Evolutionary conservation across 1,140 invertebrate genomes (phyloP).

Genomic region (Lysiphlebus fabarum): DNA sequence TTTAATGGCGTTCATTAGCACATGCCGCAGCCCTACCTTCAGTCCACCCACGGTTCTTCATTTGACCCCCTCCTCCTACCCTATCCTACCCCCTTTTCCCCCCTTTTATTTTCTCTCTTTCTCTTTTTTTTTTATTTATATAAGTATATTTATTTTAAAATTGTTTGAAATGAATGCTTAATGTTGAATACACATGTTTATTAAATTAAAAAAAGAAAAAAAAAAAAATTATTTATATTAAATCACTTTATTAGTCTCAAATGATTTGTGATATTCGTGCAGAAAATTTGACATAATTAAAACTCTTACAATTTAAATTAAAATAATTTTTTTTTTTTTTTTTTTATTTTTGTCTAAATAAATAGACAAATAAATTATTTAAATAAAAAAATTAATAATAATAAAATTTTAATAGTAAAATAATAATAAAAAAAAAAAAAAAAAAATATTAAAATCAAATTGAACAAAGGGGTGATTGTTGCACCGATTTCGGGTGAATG

Average conservation of each 20-base stretch:
- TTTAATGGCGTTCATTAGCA: conserved; percentile 57
- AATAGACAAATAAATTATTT: too few relatives aligned
- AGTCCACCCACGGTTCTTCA: conserved; percentile 7
- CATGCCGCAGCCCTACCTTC: conserved; percentile 32
- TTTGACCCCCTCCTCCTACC: conserved; percentile 2
- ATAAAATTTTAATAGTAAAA: not conserved
- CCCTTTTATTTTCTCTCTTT: conserved; percentile 9
- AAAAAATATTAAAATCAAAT: conserved; percentile 7
- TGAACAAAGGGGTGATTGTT: conserved; percentile 1
- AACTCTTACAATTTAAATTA: too few relatives aligned
- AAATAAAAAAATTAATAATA: not conserved
- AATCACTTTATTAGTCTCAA: too few relatives aligned
- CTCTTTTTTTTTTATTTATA: not conserved
- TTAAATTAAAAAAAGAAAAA: too few relatives aligned
- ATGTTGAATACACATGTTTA: too few relatives aligned
- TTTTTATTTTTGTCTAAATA: too few relatives aligned
- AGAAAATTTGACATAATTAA: too few relatives aligned
- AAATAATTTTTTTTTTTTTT: too few relatives aligned
- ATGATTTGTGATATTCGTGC: too few relatives aligned
- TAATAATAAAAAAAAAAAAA: not conserved
- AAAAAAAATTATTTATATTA: too few relatives aligned
- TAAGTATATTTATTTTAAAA: too few relatives aligned
- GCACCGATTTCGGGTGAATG: conserved; percentile 15
- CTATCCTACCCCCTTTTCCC: conserved; percentile 5
- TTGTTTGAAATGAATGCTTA: too few relatives aligned